phyloP scores from a whole-genome alignment of 1,140 invertebrate species.

The Bombus impatiens region DNA sequence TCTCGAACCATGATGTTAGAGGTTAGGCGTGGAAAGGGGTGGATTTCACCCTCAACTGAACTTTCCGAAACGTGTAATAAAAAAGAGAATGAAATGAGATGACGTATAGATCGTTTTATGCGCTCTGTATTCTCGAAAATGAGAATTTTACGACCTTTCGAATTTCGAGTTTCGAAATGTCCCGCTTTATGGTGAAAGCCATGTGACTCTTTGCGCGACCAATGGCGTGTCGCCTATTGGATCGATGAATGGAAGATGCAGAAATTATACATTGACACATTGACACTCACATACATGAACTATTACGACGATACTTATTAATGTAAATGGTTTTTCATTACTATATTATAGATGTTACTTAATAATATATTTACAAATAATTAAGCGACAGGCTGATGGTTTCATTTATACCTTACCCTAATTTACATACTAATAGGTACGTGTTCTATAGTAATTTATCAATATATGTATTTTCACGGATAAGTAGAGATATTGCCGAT shows the following conservation, averaged over 20 bases:
- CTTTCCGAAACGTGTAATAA: neutral
- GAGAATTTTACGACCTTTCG: neutral
- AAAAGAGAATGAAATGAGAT: neutral
- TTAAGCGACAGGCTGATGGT: slow-evolving; percentile 63
- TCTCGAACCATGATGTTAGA: neutral
- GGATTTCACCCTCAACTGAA: neutral
- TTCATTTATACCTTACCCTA: slow-evolving; percentile 51
- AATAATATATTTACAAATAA: slow-evolving; percentile 80
- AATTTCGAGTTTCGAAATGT: neutral
- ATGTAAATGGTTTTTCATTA: slow-evolving; percentile 79
- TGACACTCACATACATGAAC: slow-evolving; percentile 5
- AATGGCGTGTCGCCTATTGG: neutral
- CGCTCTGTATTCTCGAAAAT: neutral
- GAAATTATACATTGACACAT: neutral
- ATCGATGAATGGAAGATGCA: neutral
- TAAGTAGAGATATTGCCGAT: too few relatives aligned
- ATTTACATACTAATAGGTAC: too few relatives aligned
- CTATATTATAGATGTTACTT: slow-evolving; percentile 79
- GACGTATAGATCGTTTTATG: neutral
- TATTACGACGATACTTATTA: slow-evolving; percentile 76
- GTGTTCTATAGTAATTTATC: too few relatives aligned
- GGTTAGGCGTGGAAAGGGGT: neutral
- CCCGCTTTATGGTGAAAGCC: neutral
- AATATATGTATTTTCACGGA: too few relatives aligned
- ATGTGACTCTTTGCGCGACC: neutral